These are phyloP conservation scores for Calidris pugnax DNA, from an alignment of 2,113 vertebrate genomes.

Conservation along the genomic window DNA sequence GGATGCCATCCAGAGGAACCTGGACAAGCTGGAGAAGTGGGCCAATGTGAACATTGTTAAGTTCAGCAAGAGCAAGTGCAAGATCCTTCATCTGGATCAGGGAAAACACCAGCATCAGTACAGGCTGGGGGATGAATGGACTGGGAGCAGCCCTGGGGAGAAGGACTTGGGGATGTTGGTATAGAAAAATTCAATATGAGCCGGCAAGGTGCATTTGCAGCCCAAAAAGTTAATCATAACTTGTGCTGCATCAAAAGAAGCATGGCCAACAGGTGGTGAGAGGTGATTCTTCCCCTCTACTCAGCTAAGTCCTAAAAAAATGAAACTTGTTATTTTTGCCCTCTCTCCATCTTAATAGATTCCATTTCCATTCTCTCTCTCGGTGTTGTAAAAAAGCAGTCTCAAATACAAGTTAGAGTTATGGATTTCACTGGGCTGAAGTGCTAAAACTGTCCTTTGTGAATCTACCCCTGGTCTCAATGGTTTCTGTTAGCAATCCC, in stretches of 20 bases:
- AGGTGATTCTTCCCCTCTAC: neutral
- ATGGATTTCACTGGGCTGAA: neutral
- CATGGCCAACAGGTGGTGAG: neutral
- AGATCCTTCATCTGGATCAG: neutral
- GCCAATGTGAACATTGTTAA: neutral
- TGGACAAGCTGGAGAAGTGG: neutral
- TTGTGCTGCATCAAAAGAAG: neutral
- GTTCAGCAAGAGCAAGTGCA: neutral
- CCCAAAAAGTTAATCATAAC: neutral
- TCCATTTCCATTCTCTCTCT: neutral
- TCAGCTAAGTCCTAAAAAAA: neutral
- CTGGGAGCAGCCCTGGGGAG: neutral
- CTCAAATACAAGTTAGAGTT: neutral
- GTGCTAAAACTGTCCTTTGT: neutral
- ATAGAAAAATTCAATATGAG: neutral
- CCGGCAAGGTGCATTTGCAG: neutral
- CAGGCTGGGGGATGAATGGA: neutral
- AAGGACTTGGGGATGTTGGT: neutral
- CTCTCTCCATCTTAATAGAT: neutral
- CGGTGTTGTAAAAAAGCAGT: neutral
- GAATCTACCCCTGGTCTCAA: neutral
- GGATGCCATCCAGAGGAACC: neutral
- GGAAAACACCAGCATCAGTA: neutral
- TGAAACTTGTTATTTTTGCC: neutral
- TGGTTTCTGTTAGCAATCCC: neutral